Conservation (phyloP, 2,113 vertebrate genomes). For the Brachionichthys hirsutus region DNA sequence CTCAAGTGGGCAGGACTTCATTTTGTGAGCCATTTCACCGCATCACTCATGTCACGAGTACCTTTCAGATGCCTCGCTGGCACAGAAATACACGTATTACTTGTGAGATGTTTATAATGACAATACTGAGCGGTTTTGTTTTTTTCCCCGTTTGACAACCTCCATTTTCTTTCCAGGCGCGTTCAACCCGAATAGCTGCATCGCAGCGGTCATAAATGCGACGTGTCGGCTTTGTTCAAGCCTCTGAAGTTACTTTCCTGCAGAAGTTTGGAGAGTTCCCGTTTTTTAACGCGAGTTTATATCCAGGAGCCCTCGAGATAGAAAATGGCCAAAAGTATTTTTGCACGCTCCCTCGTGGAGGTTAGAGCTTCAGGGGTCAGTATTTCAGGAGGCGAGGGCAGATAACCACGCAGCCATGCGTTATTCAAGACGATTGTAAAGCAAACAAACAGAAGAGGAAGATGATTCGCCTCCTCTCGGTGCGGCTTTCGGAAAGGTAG, state of each 20-base stretch:
- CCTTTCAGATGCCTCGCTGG: conserved; percentile 24
- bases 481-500: conserved; percentile 36
- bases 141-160: not conserved
- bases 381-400: conserved; percentile 12
- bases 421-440: conserved; percentile 34
- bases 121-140: not conserved
- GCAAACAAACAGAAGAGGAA: conserved; percentile 14
- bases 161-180: not conserved
- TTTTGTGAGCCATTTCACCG: conserved; percentile 71
- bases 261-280: too few relatives aligned
- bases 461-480: conserved; percentile 15
- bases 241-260: too few relatives aligned
- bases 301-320: too few relatives aligned
- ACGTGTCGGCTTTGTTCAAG: too few relatives aligned
- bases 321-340: not conserved
- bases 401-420: conserved; percentile 34
- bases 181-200: too few relatives aligned
- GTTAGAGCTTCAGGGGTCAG: conserved; percentile 28
- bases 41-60: conserved; percentile 66
- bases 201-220: too few relatives aligned
- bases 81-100: conserved; percentile 35
- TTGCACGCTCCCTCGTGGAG: not conserved
- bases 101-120: conserved; percentile 19
- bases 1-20: conserved; percentile 60
- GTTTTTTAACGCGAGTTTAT: too few relatives aligned